These are phyloP conservation scores for Manacus vitellinus DNA, from an alignment of 2,113 vertebrate species.

Conservation along the genomic window DNA sequence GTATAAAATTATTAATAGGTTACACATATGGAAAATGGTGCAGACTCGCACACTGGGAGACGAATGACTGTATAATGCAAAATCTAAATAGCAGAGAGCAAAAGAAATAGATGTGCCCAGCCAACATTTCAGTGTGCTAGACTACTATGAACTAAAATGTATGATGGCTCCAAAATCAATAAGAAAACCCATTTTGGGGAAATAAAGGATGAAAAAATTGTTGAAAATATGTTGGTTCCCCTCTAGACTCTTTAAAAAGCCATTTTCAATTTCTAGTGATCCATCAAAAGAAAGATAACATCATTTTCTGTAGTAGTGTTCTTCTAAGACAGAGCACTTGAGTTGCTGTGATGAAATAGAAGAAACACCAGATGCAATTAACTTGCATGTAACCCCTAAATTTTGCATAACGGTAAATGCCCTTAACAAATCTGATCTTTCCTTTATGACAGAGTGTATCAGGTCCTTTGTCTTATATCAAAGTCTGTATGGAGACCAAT, in stretches of 20 bases:
- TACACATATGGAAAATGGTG: not conserved
- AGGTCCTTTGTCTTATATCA: not conserved
- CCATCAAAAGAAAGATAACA: constrained; percentile 1
- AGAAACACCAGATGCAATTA: constrained; percentile 12
- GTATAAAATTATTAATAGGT: not conserved
- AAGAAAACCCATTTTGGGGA: constrained; percentile 9
- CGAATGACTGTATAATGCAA: not conserved
- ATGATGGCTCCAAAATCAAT: constrained; percentile 15
- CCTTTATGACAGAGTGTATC: not conserved
- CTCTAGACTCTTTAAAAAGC: not conserved
- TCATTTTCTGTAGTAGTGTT: not conserved
- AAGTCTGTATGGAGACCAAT: not conserved
- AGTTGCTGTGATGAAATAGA: not conserved
- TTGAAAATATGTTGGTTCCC: not conserved
- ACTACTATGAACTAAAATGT: not conserved
- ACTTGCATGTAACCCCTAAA: not conserved
- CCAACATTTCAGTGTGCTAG: not conserved
- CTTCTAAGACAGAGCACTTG: not conserved
- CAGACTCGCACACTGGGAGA: not conserved
- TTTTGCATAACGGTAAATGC: constrained; percentile 26
- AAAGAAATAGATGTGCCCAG: not conserved
- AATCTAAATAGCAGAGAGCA: not conserved
- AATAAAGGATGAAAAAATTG: not conserved
- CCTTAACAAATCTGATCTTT: constrained; percentile 14
- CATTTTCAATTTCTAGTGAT: constrained; percentile 26